phyloP scores from a whole-genome alignment of 1,140 invertebrate species.

The Drosophila gunungcola region DNA sequence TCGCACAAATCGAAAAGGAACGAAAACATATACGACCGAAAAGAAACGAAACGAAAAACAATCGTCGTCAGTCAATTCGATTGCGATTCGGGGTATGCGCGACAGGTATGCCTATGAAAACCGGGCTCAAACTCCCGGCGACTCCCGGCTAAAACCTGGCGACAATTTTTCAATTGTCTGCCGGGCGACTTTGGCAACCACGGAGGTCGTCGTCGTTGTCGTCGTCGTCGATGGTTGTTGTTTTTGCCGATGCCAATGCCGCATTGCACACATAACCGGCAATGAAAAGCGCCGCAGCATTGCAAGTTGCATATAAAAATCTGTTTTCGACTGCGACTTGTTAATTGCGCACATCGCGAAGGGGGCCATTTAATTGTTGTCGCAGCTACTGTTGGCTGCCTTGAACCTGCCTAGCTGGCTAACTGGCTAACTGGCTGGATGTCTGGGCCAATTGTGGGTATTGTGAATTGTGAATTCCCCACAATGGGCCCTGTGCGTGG shows the following conservation, averaged over 20 bases:
- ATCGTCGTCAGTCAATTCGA: constrained; percentile 80
- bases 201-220: constrained; percentile 59
- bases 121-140: constrained; percentile 12
- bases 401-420: constrained; percentile 33
- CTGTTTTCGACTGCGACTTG: constrained; percentile 70
- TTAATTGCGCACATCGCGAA: constrained; percentile 58
- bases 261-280: constrained; percentile 72
- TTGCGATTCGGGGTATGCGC: constrained; percentile 80
- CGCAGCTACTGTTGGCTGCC: constrained; percentile 50
- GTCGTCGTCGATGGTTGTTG: constrained; percentile 9
- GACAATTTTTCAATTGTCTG: constrained; percentile 82
- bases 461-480: too few species aligned
- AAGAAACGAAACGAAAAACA: constrained; percentile 28
- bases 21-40: background rate
- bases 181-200: constrained; percentile 55
- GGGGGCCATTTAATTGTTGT: constrained; percentile 69
- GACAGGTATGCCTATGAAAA: constrained; percentile 77
- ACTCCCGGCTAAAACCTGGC: constrained; percentile 42
- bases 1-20: constrained; percentile 39
- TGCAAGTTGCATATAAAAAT: constrained; percentile 79
- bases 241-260: constrained; percentile 20
- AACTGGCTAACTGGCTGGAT: constrained; percentile 3
- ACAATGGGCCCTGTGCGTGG: constrained; percentile 58
- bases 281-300: constrained; percentile 79
- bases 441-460: background rate